These are phyloP conservation scores for Pomatorhinus ruficollis DNA, from an alignment of 2,113 vertebrate species.

Conservation along the genomic window DNA sequence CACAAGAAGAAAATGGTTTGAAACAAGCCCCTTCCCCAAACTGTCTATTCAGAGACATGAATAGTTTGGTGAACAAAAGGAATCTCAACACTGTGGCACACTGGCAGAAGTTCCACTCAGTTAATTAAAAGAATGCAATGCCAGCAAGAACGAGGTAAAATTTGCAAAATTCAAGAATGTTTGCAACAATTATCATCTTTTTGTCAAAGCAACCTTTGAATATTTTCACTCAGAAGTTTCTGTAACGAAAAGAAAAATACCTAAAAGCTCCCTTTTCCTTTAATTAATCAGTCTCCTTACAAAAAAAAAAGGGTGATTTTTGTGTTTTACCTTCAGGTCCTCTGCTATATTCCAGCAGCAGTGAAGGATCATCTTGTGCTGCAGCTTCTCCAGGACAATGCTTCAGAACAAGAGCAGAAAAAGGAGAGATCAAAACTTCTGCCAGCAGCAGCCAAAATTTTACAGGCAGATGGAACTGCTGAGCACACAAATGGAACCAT, in stretches of 20 bases:
- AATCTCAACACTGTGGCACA: neutral
- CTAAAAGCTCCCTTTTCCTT: neutral
- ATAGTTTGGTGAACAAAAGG: neutral
- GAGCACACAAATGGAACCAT: neutral
- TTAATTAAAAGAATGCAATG: neutral
- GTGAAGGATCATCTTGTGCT: conserved; percentile 1
- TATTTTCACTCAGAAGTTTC: neutral
- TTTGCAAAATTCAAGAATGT: neutral
- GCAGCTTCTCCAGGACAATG: conserved; percentile 7
- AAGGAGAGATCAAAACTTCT: neutral
- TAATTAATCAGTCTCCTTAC: neutral
- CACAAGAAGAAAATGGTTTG: neutral
- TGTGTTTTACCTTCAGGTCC: conserved; percentile 63
- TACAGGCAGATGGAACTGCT: neutral
- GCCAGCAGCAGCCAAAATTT: neutral
- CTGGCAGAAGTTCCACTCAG: neutral
- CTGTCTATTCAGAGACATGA: neutral
- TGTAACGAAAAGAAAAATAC: neutral
- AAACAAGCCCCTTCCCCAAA: neutral
- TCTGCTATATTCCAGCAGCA: conserved; percentile 32
- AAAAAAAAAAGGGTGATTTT: neutral
- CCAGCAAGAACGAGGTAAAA: neutral
- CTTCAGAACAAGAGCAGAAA: conserved; percentile 30
- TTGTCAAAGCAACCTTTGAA: neutral
- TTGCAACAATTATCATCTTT: neutral